phyloP scores from a whole-genome alignment of 2,888 invertebrate species.

The Tipula confusa region DNA sequence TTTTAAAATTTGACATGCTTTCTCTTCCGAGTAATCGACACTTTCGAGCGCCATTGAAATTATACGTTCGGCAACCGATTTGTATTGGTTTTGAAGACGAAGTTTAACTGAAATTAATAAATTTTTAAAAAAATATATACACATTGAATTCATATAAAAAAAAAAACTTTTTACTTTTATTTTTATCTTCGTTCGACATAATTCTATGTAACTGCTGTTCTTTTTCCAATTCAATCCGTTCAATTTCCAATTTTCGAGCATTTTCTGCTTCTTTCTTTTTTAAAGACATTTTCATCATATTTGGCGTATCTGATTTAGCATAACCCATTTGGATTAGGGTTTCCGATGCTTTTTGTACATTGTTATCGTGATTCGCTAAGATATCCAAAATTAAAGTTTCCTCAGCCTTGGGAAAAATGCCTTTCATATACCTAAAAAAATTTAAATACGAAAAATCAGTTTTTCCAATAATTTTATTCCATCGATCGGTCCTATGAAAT shows the following conservation, averaged over 20 bases:
- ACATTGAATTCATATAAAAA: not conserved
- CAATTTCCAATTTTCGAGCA: conserved; percentile 35
- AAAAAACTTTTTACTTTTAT: conserved; percentile 58
- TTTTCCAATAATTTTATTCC: not conserved
- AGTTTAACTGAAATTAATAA: conserved; percentile 57
- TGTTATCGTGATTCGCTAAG: conserved; percentile 80
- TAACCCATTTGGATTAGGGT: conserved; percentile 76
- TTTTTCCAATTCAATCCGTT: conserved; percentile 35
- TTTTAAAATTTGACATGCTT: conserved; percentile 73
- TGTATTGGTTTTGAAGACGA: conserved; percentile 67
- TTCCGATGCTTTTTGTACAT: conserved; percentile 84
- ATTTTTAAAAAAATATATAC: no score
- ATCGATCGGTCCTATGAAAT: not conserved
- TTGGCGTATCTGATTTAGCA: conserved; percentile 68
- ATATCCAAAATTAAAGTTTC: conserved; percentile 81
- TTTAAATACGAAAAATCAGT: no score
- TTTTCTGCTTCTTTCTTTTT: conserved; percentile 44
- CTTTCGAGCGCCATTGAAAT: conserved; percentile 83
- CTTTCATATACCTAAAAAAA: conserved; percentile 75
- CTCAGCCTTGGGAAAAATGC: conserved; percentile 84
- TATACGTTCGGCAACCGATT: conserved; percentile 72
- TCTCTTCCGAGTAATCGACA: conserved; percentile 77
- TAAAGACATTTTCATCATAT: conserved; percentile 53
- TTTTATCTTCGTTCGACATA: conserved; percentile 66
- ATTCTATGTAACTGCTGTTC: conserved; percentile 54